A percentile compares a stretch with the other conserved stretches of the same genome.
phyloP scores from a whole-genome alignment of 2,113 vertebrate species.

The Sakesphorus luctuosus region DNA sequence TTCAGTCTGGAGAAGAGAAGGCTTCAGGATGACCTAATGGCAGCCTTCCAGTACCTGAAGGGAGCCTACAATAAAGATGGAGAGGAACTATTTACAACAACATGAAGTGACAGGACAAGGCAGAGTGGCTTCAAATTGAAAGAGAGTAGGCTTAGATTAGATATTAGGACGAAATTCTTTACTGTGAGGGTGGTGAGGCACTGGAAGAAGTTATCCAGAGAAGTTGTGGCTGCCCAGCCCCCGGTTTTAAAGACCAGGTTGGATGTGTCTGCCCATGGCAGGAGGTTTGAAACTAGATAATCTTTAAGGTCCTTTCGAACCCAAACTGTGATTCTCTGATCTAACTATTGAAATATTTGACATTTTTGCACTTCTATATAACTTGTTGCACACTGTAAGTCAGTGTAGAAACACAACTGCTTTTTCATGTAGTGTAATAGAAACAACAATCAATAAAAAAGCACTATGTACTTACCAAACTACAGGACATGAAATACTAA shows the following conservation, averaged over 20 bases:
- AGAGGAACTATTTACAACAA: neutral
- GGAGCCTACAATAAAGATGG: neutral
- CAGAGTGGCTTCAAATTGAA: neutral
- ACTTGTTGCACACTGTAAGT: neutral
- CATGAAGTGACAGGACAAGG: neutral
- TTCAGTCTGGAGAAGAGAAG: neutral
- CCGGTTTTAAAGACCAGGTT: neutral
- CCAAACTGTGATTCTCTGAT: neutral
- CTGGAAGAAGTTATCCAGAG: neutral
- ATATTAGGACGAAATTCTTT: neutral
- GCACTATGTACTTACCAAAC: neutral
- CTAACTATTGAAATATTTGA: neutral
- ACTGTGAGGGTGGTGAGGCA: neutral
- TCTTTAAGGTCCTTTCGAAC: neutral
- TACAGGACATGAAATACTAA: neutral
- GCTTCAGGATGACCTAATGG: neutral
- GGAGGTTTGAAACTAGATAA: neutral
- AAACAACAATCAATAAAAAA: neutral
- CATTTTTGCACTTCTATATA: neutral
- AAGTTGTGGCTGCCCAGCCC: neutral
- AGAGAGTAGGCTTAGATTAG: neutral
- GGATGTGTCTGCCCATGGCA: too few species aligned
- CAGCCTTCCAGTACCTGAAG: neutral
- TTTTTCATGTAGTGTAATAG: neutral
- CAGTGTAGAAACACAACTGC: neutral